phyloP scores from a whole-genome alignment of 2,797 vertebrate genomes.

The Alfaro cultratus region DNA sequence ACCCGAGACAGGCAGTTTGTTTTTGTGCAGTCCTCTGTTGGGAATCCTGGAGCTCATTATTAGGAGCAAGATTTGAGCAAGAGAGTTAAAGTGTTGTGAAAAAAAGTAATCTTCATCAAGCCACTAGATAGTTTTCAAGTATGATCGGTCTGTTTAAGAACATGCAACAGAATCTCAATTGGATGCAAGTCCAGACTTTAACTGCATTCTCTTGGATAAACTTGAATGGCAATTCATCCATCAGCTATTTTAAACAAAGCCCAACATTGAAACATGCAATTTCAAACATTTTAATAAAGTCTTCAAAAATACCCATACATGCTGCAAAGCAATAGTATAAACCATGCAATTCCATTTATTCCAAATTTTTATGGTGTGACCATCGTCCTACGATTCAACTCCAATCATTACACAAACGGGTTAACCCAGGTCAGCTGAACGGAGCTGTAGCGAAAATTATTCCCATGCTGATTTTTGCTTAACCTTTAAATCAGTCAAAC shows the following conservation, averaged over 20 bases:
- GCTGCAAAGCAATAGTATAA: neutral
- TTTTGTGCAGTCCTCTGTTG: slow-evolving; percentile 15
- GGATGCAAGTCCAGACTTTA: neutral
- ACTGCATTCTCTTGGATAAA: neutral
- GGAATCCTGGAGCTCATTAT: slow-evolving; percentile 44
- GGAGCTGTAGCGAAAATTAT: neutral
- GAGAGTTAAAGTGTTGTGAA: slow-evolving; percentile 18
- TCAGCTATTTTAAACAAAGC: neutral
- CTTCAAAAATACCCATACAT: neutral
- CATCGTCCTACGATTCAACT: neutral
- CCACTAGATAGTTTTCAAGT: neutral
- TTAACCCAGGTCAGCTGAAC: neutral
- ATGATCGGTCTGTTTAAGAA: neutral
- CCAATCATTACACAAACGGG: neutral
- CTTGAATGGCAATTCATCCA: neutral
- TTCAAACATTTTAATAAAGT: neutral
- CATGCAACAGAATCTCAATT: neutral
- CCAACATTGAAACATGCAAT: neutral
- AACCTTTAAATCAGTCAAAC: slow-evolving; percentile 2
- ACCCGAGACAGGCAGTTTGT: slow-evolving; percentile 16
- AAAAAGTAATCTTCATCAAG: no score
- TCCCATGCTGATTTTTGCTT: neutral
- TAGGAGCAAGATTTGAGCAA: slow-evolving; percentile 29
- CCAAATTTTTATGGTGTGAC: neutral
- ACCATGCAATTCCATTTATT: neutral